These are phyloP conservation scores for Scyliorhinus canicula DNA, from an alignment of 2,797 vertebrate species.

Conservation along the genomic window DNA sequence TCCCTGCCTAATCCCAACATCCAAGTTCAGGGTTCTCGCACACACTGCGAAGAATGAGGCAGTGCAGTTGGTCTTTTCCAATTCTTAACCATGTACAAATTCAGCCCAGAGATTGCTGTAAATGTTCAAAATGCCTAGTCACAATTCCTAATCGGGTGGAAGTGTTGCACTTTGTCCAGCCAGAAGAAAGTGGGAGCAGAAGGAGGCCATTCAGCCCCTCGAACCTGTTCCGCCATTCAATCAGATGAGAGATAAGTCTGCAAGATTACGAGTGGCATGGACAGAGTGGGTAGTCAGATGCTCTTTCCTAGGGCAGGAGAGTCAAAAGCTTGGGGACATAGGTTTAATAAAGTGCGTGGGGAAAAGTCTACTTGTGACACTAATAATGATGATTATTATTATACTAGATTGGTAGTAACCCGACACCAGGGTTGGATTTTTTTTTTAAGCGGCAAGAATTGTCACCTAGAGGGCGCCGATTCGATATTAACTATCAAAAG, in stretches of 20 bases:
- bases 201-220: background rate
- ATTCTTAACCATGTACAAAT: too few species aligned
- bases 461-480: background rate
- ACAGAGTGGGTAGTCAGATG: too few species aligned
- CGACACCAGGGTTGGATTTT: too few species aligned
- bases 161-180: background rate
- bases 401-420: accelerated
- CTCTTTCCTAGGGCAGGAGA: too few species aligned
- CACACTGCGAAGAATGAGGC: background rate
- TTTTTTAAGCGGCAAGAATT: too few species aligned
- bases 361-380: too few species aligned
- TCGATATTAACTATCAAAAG: background rate
- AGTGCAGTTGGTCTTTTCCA: background rate
- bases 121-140: background rate
- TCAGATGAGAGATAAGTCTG: too few species aligned
- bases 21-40: background rate
- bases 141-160: background rate
- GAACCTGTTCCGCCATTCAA: background rate
- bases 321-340: too few species aligned
- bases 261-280: too few species aligned
- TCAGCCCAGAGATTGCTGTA: background rate
- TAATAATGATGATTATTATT: too few species aligned
- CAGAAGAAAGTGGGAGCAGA: background rate
- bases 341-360: too few species aligned
- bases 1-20: background rate